Evolutionary conservation across 2,888 invertebrate species (phyloP).

Genomic region (Oscheius onirici): DNA sequence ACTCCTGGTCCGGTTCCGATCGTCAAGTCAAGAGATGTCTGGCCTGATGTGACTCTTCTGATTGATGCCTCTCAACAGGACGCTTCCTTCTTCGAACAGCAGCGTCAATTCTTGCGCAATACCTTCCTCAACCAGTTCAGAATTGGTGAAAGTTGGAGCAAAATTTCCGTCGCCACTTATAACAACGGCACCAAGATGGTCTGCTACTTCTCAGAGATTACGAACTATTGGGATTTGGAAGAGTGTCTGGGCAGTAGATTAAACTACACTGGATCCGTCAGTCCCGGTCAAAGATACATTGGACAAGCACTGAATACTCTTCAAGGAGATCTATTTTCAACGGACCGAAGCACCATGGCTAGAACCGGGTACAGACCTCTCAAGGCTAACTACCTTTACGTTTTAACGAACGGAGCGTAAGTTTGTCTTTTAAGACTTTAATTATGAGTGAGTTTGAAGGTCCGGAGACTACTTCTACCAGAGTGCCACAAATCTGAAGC

Average conservation of each 20-base stretch:
- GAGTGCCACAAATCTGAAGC: constrained; percentile 29
- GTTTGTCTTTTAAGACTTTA: neutral
- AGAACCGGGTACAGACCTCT: constrained; percentile 39
- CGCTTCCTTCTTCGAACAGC: constrained; percentile 9
- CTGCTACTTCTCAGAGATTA: constrained; percentile 37
- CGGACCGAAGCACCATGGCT: neutral
- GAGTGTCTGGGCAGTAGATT: constrained; percentile 30
- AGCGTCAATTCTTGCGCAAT: constrained; percentile 37
- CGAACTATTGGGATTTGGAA: constrained; percentile 43
- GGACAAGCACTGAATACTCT: neutral
- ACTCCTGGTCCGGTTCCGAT: constrained; percentile 43
- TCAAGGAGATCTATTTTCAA: neutral
- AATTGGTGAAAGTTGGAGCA: constrained; percentile 38
- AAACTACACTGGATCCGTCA: constrained; percentile 1
- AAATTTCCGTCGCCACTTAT: constrained; percentile 45
- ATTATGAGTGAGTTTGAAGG: neutral
- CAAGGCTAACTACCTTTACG: constrained; percentile 43
- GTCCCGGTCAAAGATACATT: constrained; percentile 1
- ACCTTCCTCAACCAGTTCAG: constrained; percentile 38
- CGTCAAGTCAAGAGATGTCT: constrained; percentile 43
- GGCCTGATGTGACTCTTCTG: constrained; percentile 49
- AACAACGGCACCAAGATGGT: constrained; percentile 37
- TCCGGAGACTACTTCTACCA: constrained; percentile 24
- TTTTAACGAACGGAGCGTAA: constrained; percentile 42
- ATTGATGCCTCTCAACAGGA: constrained; percentile 39